phyloP scores from a whole-genome alignment of 2,888 invertebrate species.

The Pantelozetes paolii region DNA sequence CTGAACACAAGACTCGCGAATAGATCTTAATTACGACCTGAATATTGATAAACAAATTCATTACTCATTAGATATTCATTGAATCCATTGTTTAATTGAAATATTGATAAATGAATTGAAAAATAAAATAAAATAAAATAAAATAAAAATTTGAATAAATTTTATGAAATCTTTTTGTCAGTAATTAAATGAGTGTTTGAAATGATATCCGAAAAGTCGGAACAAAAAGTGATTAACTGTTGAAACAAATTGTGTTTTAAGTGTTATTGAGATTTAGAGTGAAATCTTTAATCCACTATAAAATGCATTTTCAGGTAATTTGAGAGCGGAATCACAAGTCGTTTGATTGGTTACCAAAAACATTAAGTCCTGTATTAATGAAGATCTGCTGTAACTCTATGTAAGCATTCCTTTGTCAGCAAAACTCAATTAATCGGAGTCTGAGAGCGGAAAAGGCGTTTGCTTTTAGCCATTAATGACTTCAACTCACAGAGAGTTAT shows the following conservation, averaged over 20 bases:
- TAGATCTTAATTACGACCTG: conserved; percentile 64
- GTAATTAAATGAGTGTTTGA: no score
- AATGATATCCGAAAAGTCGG: no score
- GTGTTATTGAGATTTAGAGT: neutral
- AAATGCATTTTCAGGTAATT: neutral
- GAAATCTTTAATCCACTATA: no score
- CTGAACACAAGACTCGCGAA: conserved; percentile 79
- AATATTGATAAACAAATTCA: neutral
- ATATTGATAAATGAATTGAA: neutral
- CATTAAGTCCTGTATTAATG: neutral
- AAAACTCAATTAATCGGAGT: conserved; percentile 2
- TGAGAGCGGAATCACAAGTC: conserved; percentile 3
- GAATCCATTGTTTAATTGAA: neutral
- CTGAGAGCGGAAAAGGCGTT: conserved; percentile 32
- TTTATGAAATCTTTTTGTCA: neutral
- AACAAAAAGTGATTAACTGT: conserved; percentile 5
- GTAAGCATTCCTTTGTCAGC: neutral
- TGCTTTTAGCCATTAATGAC: conserved; percentile 11
- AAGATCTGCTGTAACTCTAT: neutral
- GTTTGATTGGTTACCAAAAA: conserved; percentile 10
- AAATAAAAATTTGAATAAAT: neutral
- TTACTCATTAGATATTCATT: no score
- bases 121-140: neutral
- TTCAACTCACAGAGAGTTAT: neutral
- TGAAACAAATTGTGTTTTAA: conserved; percentile 2